Evolutionary conservation across 1,140 invertebrate genomes (phyloP), one percentile per base, ranked within the genome.

Genomic region (Drosophila parabipectinata): DNA sequence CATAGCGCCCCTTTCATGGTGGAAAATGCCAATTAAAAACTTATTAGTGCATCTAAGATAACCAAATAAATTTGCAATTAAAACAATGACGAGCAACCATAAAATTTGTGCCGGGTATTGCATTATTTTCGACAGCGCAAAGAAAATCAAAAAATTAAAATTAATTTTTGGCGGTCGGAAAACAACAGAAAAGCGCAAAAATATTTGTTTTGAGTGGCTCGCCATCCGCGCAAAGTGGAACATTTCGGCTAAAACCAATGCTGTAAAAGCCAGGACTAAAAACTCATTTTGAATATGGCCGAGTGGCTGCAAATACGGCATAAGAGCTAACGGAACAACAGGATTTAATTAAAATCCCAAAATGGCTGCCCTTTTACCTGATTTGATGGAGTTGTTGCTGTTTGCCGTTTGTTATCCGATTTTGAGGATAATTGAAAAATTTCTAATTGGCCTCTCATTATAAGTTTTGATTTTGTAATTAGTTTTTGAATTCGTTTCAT

Each of bases 1-100:
- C 21, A 21, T 10, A 8, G 18, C 10, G 7, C 4, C 32, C 26
- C 32, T 39, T n/a, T 24, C 1, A 9, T n/a, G 10, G 28, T 18
- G 52, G 39, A 85, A 87, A 72, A 87, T 75, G 69, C 82, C 82
- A 85, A 82, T 78, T 72, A 77, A 87, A 81, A 58, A 66, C 73
- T 84, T 83, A 84, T 83, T 80, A 77, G 53, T 41, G 55, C 34
- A 28, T 44, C 47, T 45, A 47, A 53, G 14, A 63, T 54, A 79
- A 68, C 80, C 82, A 85, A 85, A 85, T 87, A 85, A 78, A 85
- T 85, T 87, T 82, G 34, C 80, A 85, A 85, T 85, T 85, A 85
- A 60, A 76, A 60, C 62, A 76, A 68, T 60, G 50, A 58, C 50
- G 58, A 12, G 28, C 61, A 15, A 30, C 56, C 37, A 56, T 32